Evolutionary conservation across 1,140 invertebrate species (phyloP).

Genomic region (Drosophila albomicans): DNA sequence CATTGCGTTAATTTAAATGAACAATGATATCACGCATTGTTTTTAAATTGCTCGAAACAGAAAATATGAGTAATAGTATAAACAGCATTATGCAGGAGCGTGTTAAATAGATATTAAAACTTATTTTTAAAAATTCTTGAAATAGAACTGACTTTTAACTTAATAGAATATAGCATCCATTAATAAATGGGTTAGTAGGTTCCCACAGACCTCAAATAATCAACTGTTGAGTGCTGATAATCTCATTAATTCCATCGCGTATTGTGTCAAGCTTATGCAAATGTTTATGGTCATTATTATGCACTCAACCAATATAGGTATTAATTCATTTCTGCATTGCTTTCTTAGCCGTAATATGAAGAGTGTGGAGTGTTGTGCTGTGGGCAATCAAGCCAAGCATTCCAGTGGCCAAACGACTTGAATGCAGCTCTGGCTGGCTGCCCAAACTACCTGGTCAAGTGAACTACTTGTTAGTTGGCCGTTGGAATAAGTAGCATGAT

Average conservation of each 20-base stretch:
- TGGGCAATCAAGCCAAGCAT: conserved; percentile 71
- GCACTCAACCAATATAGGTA: conserved; percentile 15
- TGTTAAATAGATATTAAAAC: too few relatives aligned
- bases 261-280: conserved; percentile 25
- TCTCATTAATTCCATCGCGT: conserved; percentile 42
- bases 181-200: conserved; percentile 12
- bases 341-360: conserved; percentile 38
- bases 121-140: too few relatives aligned
- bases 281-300: conserved; percentile 17
- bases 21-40: background rate
- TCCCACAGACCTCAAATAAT: background rate
- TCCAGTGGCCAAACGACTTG: conserved; percentile 57
- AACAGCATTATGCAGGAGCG: too few relatives aligned
- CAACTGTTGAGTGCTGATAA: conserved; percentile 26
- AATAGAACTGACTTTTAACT: background rate
- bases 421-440: conserved; percentile 61
- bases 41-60: background rate
- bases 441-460: conserved; percentile 79
- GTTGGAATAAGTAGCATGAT: conserved; percentile 30
- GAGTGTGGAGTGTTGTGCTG: conserved; percentile 25
- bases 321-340: conserved; percentile 13
- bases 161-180: background rate
- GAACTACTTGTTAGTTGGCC: conserved; percentile 67
- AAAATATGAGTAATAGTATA: too few relatives aligned
- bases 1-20: background rate